phyloP scores from a whole-genome alignment of 1,140 invertebrate genomes.

The Lepidurus couesii region DNA sequence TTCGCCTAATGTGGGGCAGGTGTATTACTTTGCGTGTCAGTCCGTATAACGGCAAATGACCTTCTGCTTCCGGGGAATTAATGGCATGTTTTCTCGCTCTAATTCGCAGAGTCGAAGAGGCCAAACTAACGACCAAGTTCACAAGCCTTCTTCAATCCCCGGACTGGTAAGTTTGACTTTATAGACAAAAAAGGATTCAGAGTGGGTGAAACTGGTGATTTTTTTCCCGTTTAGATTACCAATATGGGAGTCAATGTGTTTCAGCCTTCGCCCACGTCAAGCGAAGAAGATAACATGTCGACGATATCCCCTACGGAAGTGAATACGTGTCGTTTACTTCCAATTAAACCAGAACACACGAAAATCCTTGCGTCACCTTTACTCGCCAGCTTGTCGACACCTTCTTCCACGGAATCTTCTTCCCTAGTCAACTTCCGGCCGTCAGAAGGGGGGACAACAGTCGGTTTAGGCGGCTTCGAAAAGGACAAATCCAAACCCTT shows the following conservation, averaged over 20 bases:
- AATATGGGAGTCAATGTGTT: slow-evolving; percentile 8
- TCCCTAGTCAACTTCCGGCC: slow-evolving; percentile 6
- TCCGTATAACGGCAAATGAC: neutral
- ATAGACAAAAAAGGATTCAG: neutral
- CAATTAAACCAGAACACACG: slow-evolving; percentile 23
- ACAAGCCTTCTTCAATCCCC: slow-evolving; percentile 8
- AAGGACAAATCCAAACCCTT: neutral
- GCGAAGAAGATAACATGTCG: slow-evolving; percentile 29
- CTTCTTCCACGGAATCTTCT: slow-evolving; percentile 9
- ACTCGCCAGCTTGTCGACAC: slow-evolving; percentile 41
- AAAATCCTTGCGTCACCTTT: slow-evolving; percentile 37
- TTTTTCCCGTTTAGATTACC: neutral
- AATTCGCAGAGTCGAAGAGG: neutral
- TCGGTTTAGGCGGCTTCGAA: slow-evolving; percentile 7
- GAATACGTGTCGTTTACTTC: slow-evolving; percentile 26
- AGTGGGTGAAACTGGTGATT: neutral
- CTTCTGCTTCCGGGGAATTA: neutral
- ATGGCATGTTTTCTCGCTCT: neutral
- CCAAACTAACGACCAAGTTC: neutral
- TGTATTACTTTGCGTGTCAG: neutral
- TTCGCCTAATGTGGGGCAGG: neutral
- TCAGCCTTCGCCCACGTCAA: slow-evolving; percentile 17
- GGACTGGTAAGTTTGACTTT: neutral
- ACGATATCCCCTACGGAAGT: slow-evolving; percentile 28
- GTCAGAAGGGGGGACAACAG: neutral